phyloP scores from a whole-genome alignment of 2,888 invertebrate species.

The Plutella xylostella region DNA sequence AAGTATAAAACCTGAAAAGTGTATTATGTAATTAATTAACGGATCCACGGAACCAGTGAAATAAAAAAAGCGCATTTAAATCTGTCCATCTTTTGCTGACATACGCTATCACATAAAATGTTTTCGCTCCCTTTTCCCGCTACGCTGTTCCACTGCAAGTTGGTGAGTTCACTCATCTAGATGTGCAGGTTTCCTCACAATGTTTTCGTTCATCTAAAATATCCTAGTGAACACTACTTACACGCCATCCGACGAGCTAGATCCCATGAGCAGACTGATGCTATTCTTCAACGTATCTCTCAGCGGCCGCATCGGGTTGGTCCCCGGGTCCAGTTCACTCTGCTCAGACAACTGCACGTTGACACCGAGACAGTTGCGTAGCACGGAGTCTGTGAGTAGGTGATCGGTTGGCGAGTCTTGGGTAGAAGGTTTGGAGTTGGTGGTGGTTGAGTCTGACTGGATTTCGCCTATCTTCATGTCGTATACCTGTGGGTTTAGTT shows the following conservation, averaged over 20 bases:
- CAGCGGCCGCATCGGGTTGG: conserved; percentile 47
- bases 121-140: too few species aligned
- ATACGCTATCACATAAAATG: too few species aligned
- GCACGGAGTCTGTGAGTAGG: conserved; percentile 37
- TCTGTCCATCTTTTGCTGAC: too few species aligned
- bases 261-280: conserved; percentile 54
- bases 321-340: conserved; percentile 39
- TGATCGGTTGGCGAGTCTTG: conserved; percentile 21
- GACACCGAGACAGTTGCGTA: conserved; percentile 49
- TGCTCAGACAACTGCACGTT: conserved; percentile 41
- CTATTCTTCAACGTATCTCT: conserved; percentile 59
- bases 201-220: too few species aligned
- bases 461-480: conserved; percentile 53
- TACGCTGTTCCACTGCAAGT: too few species aligned
- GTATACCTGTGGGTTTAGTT: conserved; percentile 37
- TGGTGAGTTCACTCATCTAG: too few species aligned
- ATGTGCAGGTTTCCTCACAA: too few species aligned
- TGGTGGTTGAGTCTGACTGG: conserved; percentile 38
- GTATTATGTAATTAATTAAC: too few species aligned
- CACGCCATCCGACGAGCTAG: conserved; percentile 37
- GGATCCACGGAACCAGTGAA: too few species aligned
- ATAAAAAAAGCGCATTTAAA: too few species aligned
- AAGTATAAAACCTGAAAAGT: too few species aligned
- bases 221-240: conserved; percentile 20
- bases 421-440: conserved; percentile 23